Base-by-base conservation (phyloP, 2,797 vertebrate species). In the Mormyrops attenuatus region DNA sequence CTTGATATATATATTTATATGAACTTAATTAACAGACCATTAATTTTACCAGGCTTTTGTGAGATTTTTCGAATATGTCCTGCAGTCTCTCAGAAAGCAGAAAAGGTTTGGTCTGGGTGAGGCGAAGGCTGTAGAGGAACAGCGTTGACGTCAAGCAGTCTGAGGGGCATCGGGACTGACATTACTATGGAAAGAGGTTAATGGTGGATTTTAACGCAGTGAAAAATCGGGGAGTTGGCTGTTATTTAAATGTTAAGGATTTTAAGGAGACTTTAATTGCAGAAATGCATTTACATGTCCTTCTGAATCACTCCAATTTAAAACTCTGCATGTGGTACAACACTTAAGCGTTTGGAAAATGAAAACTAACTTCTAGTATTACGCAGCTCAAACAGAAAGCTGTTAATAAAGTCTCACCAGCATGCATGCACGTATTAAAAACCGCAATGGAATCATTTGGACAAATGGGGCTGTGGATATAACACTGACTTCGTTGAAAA, bases 1-100 rank as follows among this genome's bases (percentile, higher is more conserved):
- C 80, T 84, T n/a, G 80, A 50, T 22, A 84, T 84, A 84, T 84
- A 84, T 84, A 84, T 84, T 84, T 84, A 84, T 50, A 84, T 84
- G 7, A 47, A 84, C 80, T 84, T 47, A 84, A 84, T 84, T 84
- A 84, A 84, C 80, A 84, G 80, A 84, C 47, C 80, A 84, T 84
- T 84, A 17, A 26, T 84, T 84, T 26, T 50, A 84, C 50, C 44
- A 22, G n/a, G 80, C 41, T 22, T 84, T 84, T 47, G 69, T 41
- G 8, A 84, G n/a, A 47, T 84, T 50, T 47, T 49, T 84, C 17
- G 3, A 84, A 84, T 84, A 26, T 22, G 47, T 84, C 41, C 80
- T n/a, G 80, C 80, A 26, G 80, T 2, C 7, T 22, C 41, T 22
- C 22, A 55, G 52, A 17, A 38, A 41, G 30, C 30, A 53, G 26